Evolutionary conservation across 92 coral and sea anemone species (phyloP).

Genomic region (Epizoanthus stellaris): DNA sequence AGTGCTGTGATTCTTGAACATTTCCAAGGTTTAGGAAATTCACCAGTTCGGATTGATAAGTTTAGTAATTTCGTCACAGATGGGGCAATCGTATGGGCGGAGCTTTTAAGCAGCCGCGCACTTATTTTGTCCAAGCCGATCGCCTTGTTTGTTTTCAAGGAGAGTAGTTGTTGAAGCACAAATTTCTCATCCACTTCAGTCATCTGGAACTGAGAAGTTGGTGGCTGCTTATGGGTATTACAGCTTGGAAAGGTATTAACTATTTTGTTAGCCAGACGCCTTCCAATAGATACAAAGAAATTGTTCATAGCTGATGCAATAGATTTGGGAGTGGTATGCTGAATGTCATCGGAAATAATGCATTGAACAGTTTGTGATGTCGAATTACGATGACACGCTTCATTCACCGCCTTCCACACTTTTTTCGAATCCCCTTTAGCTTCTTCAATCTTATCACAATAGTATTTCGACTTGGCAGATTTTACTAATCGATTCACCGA

Average conservation of each 20-base stretch:
- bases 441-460: slow-evolving; percentile 40
- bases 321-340: slow-evolving; percentile 46
- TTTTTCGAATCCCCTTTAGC: slow-evolving; percentile 35
- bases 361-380: slow-evolving; percentile 52
- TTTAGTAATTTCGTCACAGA: slow-evolving; percentile 18
- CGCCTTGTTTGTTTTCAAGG: slow-evolving; percentile 46
- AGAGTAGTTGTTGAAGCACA: slow-evolving; percentile 49
- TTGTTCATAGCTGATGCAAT: slow-evolving; percentile 60
- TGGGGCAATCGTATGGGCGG: slow-evolving; percentile 23
- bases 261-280: slow-evolving; percentile 39
- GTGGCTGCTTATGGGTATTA: neutral
- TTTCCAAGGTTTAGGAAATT: slow-evolving; percentile 26
- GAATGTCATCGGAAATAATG: slow-evolving; percentile 51
- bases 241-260: neutral
- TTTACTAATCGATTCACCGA: neutral
- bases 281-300: slow-evolving; percentile 59
- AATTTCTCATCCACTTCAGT: slow-evolving; percentile 47
- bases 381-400: slow-evolving; percentile 59
- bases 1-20: slow-evolving; percentile 32
- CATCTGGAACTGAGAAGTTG: slow-evolving; percentile 36
- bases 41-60: slow-evolving; percentile 23
- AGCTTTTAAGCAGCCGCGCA: slow-evolving; percentile 22
- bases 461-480: slow-evolving; percentile 42
- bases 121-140: slow-evolving; percentile 38
- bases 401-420: slow-evolving; percentile 61